A percentile compares a stretch with the other conserved stretches of the same genome.
These are phyloP conservation scores for Dolichotis patagonum DNA, from an alignment of 2,113 vertebrate genomes.

Conservation along the genomic window DNA sequence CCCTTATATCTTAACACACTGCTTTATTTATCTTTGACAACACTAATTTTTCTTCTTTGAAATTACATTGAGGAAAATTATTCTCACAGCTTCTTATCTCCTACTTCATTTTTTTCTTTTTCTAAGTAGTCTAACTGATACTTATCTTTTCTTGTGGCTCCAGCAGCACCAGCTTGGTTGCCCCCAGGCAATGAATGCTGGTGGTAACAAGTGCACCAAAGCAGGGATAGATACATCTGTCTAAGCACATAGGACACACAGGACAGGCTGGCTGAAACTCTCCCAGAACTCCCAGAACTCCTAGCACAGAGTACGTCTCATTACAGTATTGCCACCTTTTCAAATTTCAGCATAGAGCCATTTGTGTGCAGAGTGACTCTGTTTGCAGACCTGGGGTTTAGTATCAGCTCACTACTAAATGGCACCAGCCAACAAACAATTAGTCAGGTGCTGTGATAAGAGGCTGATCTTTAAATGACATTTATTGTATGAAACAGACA, in stretches of 20 bases:
- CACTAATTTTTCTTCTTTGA: constrained; percentile 17
- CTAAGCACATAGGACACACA: not conserved
- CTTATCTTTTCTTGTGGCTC: constrained; percentile 87
- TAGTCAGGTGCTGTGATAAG: not conserved
- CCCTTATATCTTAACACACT: not conserved
- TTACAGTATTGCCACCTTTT: not conserved
- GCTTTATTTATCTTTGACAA: constrained; percentile 27
- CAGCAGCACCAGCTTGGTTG: constrained; percentile 93
- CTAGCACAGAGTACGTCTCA: not conserved
- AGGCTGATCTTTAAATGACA: not conserved
- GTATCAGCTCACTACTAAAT: not conserved
- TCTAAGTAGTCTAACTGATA: not conserved
- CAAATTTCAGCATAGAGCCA: not conserved
- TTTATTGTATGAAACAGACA: not conserved
- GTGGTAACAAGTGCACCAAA: constrained; percentile 97
- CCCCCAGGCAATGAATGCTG: constrained; percentile 94
- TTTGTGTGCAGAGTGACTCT: not conserved
- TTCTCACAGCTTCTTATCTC: not conserved
- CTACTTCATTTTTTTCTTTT: constrained; percentile 3
- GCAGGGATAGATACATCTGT: constrained; percentile 95
- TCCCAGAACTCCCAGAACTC: not conserved
- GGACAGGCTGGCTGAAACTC: not conserved
- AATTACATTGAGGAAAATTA: constrained; percentile 13
- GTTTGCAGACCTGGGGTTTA: not conserved
- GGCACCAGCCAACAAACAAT: not conserved